These are phyloP conservation scores for Hyalella azteca DNA, from an alignment of 2,888 invertebrate species.

Conservation along the genomic window DNA sequence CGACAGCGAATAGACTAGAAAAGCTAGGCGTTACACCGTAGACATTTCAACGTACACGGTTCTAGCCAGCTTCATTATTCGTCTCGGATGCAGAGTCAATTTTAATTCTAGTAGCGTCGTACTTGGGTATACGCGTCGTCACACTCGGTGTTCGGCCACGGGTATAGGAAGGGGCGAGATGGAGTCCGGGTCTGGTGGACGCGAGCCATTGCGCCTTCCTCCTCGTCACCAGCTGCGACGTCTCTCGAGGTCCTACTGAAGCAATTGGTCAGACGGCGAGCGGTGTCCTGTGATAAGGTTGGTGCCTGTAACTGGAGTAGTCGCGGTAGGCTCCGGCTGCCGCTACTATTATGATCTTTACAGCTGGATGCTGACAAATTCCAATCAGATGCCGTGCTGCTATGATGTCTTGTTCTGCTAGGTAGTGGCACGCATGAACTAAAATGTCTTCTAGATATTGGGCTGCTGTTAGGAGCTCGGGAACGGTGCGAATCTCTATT, in stretches of 20 bases:
- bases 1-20: conserved; percentile 6
- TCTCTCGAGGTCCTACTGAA: conserved; percentile 6
- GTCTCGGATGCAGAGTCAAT: neutral
- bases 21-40: neutral
- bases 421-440: neutral
- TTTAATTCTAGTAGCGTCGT: conserved; percentile 8
- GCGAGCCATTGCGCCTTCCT: neutral
- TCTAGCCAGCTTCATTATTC: neutral
- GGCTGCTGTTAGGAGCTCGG: conserved; percentile 20
- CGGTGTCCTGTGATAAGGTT: neutral
- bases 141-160: neutral
- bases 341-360: neutral
- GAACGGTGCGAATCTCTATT: neutral
- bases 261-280: conserved; percentile 1
- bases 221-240: neutral
- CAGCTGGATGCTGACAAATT: neutral
- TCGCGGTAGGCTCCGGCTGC: conserved; percentile 1
- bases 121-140: too few species aligned
- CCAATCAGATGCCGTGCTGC: neutral
- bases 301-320: neutral
- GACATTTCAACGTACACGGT: too few species aligned
- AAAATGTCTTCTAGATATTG: neutral
- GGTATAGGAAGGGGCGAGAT: neutral
- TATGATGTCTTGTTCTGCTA: conserved; percentile 4
- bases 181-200: neutral